Conservation (phyloP, 2,113 vertebrate genomes). For the Serinus canaria region DNA sequence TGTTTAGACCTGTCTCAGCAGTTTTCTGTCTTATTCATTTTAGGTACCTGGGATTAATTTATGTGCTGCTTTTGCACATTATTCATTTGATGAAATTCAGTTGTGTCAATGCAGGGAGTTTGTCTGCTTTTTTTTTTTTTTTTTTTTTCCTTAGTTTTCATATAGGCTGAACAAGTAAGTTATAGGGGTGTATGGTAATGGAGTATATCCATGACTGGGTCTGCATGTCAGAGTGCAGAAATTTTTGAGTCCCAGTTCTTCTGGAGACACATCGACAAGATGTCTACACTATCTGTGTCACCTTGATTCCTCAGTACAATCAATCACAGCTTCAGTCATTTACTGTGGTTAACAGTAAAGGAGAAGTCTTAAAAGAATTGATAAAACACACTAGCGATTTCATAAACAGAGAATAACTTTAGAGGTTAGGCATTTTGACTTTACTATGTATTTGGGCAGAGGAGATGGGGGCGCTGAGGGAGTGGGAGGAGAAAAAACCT, state of each 20-base stretch:
- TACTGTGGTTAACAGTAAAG: not conserved
- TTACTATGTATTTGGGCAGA: not conserved
- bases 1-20: not conserved
- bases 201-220: not conserved
- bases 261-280: not conserved
- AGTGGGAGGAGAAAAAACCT: not conserved
- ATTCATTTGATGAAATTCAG: not conserved
- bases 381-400: not conserved
- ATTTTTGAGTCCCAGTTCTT: not conserved
- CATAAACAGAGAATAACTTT: not conserved
- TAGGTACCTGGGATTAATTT: not conserved
- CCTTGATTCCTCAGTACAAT: not conserved
- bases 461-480: accelerated
- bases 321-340: not conserved
- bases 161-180: not conserved
- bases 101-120: not conserved
- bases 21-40: not conserved
- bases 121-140: not conserved
- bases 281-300: not conserved
- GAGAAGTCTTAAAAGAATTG: not conserved
- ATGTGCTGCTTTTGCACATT: not conserved
- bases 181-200: not conserved
- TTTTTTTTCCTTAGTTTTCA: not conserved
- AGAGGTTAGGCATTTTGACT: not conserved
- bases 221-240: not conserved